Conservation (phyloP, 2,797 vertebrate genomes). For the Lemur catta region DNA sequence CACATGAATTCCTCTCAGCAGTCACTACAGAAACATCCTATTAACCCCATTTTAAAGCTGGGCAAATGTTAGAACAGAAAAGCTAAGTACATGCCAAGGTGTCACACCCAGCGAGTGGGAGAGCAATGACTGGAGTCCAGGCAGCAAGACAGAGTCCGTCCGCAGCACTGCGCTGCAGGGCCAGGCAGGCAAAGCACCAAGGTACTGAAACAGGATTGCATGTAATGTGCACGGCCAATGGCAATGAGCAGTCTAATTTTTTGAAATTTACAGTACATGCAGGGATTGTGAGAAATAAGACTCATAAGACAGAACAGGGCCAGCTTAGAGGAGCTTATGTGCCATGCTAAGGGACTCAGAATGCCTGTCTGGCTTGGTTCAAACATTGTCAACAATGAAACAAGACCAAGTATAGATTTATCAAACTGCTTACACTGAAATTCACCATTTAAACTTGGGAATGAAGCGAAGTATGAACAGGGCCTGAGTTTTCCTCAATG, state of each 20-base stretch:
- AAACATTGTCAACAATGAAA: background rate
- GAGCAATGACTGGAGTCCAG: background rate
- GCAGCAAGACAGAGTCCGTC: accelerated
- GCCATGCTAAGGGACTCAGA: background rate
- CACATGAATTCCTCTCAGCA: background rate
- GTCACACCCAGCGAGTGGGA: background rate
- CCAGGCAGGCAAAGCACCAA: background rate
- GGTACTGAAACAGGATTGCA: accelerated
- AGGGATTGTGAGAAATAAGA: background rate
- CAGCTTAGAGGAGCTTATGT: background rate
- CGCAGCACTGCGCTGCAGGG: background rate
- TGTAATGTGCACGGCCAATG: no score
- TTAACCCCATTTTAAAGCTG: background rate
- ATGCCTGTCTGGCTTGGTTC: background rate
- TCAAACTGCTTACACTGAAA: background rate
- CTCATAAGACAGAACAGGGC: background rate
- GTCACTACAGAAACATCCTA: background rate
- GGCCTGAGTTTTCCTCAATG: constrained; percentile 22
- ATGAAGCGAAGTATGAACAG: constrained; percentile 64
- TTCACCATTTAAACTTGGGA: constrained; percentile 61
- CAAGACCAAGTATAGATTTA: background rate
- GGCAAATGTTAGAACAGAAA: background rate
- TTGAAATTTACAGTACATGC: background rate
- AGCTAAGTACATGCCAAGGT: background rate
- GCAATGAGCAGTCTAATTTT: background rate